These are phyloP conservation scores for Rhinoderma darwinii DNA, from an alignment of 2,113 vertebrate genomes.

Conservation along the genomic window DNA sequence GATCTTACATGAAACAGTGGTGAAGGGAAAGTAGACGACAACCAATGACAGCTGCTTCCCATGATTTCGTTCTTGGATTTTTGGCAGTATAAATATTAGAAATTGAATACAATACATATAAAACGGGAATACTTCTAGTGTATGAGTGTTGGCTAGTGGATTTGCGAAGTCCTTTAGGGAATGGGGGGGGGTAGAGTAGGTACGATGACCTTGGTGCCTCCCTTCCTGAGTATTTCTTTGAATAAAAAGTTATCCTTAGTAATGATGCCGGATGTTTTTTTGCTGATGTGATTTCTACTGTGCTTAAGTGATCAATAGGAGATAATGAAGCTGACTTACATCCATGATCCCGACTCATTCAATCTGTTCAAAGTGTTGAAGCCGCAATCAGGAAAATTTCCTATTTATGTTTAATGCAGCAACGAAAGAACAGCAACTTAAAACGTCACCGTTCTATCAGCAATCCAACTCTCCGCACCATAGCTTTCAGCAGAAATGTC, in stretches of 20 bases:
- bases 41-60: too few species aligned
- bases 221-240: background rate
- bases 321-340: background rate
- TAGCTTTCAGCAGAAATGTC: background rate
- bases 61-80: too few species aligned
- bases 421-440: background rate
- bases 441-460: background rate
- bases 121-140: too few species aligned
- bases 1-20: too few species aligned
- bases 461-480: background rate
- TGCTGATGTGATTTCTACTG: background rate
- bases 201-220: background rate
- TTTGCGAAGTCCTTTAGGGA: too few species aligned
- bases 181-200: background rate
- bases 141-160: too few species aligned
- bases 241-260: background rate
- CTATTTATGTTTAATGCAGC: background rate
- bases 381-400: conserved; percentile 16
- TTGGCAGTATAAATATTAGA: too few species aligned
- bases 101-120: too few species aligned
- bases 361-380: background rate
- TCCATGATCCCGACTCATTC: background rate
- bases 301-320: conserved; percentile 10
- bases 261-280: background rate
- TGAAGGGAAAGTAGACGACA: too few species aligned